Evolutionary conservation across 2,888 invertebrate genomes (phyloP).

Genomic region (Podotricha telesiphe): DNA sequence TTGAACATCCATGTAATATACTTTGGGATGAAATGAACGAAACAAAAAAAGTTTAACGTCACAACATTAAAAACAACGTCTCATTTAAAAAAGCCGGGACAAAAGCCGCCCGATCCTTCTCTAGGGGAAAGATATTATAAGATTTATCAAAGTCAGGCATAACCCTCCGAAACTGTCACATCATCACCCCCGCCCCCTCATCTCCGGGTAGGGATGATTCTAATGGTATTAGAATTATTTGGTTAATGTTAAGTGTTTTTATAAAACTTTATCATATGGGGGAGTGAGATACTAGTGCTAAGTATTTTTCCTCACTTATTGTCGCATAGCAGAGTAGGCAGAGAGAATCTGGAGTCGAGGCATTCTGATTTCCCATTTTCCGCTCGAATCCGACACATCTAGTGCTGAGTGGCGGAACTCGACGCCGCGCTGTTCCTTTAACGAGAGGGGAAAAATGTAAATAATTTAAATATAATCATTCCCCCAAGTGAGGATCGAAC

Average conservation of each 20-base stretch:
- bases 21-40: not conserved
- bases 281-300: too few relatives aligned
- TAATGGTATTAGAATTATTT: conserved; percentile 12
- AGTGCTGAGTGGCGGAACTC: too few relatives aligned
- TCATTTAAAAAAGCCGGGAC: conserved; percentile 34
- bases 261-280: not conserved
- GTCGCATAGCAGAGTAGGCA: too few relatives aligned
- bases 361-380: too few relatives aligned
- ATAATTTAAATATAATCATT: too few relatives aligned
- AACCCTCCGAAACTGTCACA: conserved; percentile 39
- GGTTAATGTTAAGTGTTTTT: conserved; percentile 1
- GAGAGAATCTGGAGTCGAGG: too few relatives aligned
- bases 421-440: too few relatives aligned
- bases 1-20: conserved; percentile 9
- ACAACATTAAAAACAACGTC: conserved; percentile 33
- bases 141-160: conserved; percentile 48
- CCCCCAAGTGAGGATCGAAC: too few relatives aligned
- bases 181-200: conserved; percentile 36
- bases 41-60: conserved; percentile 23
- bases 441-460: too few relatives aligned
- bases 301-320: too few relatives aligned
- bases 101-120: conserved; percentile 31
- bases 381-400: too few relatives aligned
- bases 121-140: conserved; percentile 43
- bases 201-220: not conserved